Conservation (phyloP, 2,797 vertebrate species). For the Apodemus agrarius region DNA sequence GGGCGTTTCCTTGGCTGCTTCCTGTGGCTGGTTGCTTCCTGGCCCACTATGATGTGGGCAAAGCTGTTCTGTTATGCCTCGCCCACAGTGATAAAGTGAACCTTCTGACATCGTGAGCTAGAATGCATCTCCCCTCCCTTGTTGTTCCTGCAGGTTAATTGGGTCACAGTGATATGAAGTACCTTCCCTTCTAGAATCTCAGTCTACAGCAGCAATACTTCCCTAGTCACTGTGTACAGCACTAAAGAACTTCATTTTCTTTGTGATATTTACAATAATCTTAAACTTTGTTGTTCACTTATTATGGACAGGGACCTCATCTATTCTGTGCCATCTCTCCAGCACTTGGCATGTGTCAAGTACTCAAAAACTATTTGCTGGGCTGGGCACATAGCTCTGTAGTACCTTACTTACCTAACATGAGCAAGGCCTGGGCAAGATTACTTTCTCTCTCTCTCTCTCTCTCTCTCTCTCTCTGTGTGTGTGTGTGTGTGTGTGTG, state of each 20-base stretch:
- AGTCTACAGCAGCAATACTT: neutral
- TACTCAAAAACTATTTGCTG: neutral
- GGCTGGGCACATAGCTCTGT: neutral
- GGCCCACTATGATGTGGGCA: neutral
- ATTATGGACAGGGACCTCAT: neutral
- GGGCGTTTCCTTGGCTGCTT: neutral
- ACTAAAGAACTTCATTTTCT: neutral
- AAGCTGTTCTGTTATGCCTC: neutral
- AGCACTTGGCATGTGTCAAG: neutral
- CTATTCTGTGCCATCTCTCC: neutral
- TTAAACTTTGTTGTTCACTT: constrained; percentile 14
- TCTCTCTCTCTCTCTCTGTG: neutral
- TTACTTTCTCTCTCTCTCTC: neutral
- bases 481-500: no score
- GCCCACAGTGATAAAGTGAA: neutral
- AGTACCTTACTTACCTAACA: neutral
- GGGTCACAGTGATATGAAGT: neutral
- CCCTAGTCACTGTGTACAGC: neutral
- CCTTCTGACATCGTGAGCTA: neutral
- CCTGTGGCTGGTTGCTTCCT: neutral
- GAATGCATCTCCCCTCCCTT: neutral
- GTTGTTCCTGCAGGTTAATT: neutral
- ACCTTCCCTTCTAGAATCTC: neutral
- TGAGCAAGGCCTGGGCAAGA: no score
- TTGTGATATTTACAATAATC: neutral